Conservation (phyloP, 2,797 vertebrate species). For the Enteromius viviparus region DNA sequence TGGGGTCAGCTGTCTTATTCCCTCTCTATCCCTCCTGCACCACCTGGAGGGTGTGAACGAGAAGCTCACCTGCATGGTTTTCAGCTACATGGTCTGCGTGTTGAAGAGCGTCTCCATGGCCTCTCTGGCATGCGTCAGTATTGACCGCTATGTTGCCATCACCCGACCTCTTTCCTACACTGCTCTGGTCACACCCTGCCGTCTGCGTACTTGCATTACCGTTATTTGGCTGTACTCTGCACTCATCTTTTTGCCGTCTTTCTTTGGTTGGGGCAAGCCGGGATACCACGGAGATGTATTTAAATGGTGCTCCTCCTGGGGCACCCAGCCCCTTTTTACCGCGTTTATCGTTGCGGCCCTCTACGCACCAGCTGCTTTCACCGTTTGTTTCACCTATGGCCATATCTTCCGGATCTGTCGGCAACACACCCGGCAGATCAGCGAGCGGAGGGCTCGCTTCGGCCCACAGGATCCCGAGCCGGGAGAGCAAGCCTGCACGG, state of each 20-base stretch:
- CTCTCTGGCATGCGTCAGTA: constrained; percentile 93
- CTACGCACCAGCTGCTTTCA: constrained; percentile 92
- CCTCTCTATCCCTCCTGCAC: constrained; percentile 91
- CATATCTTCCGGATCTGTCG: constrained; percentile 99
- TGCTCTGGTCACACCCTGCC: constrained; percentile 90
- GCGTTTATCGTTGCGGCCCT: constrained; percentile 92
- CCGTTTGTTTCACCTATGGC: constrained; percentile 95
- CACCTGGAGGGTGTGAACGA: constrained; percentile 86
- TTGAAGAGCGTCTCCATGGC: constrained; percentile 97
- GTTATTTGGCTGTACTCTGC: constrained; percentile 95
- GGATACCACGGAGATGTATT: constrained; percentile 97
- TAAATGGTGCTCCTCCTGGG: constrained; percentile 89
- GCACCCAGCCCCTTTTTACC: constrained; percentile 88
- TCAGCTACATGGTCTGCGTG: constrained; percentile 94
- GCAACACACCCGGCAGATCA: constrained; percentile 96
- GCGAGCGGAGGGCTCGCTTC: constrained; percentile 90
- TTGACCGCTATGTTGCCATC: constrained; percentile 96
- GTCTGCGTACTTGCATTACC: constrained; percentile 90
- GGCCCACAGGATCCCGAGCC: constrained; percentile 84
- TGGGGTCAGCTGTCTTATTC: constrained; percentile 95
- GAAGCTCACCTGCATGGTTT: constrained; percentile 90
- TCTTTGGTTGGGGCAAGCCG: constrained; percentile 97
- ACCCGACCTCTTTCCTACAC: constrained; percentile 92
- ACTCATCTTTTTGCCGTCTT: constrained; percentile 91
- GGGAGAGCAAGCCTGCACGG: constrained; percentile 81